Evolutionary conservation across 2,888 invertebrate genomes (phyloP).

Genomic region (Willowsia nigromaculata): DNA sequence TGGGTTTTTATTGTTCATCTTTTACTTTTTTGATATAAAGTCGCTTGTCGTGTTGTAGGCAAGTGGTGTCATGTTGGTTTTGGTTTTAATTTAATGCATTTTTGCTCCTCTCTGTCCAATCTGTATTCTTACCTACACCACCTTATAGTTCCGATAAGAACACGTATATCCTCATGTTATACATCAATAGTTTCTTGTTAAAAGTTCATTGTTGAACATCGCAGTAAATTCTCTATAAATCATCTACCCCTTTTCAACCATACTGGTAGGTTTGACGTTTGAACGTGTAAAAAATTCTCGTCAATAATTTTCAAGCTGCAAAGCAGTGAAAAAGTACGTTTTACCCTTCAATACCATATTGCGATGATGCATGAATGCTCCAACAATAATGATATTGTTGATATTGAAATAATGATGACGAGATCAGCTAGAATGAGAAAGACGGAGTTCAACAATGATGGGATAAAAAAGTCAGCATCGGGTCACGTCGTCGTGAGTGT

Average conservation of each 20-base stretch:
- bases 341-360: not conserved
- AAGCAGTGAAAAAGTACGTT: not conserved
- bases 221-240: slow-evolving; percentile 56
- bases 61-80: slow-evolving; percentile 35
- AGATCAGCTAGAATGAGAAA: not conserved
- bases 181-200: not conserved
- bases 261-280: not conserved
- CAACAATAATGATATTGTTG: not conserved
- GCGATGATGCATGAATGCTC: not conserved
- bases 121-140: not conserved
- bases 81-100: slow-evolving; percentile 34
- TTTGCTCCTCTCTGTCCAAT: not conserved
- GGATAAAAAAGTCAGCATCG: slow-evolving; percentile 32
- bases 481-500: slow-evolving; percentile 58
- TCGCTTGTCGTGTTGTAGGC: not conserved
- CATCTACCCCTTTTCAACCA: slow-evolving; percentile 58
- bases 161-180: too few relatives aligned
- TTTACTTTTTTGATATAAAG: slow-evolving; percentile 37
- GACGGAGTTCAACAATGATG: not conserved
- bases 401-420: slow-evolving; percentile 10
- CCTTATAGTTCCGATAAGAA: too few relatives aligned
- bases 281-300: slow-evolving; percentile 21
- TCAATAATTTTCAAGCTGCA: slow-evolving; percentile 7
- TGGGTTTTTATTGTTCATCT: not conserved
- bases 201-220: not conserved